Evolutionary conservation across 2,888 invertebrate genomes (phyloP).

Genomic region (Vandiemenella viatica): DNA sequence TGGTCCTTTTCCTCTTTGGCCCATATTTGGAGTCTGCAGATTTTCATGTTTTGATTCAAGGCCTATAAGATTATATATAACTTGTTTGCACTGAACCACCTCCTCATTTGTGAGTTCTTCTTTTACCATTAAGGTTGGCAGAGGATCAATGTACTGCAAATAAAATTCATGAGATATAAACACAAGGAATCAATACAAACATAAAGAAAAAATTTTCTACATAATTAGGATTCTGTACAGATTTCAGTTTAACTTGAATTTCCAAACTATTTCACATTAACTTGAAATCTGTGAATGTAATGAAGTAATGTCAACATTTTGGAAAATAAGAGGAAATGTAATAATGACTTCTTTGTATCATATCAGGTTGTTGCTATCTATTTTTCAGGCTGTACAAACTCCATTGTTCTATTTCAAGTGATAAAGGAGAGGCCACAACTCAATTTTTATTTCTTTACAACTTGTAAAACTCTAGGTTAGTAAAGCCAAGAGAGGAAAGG

Average conservation of each 20-base stretch:
- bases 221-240: background rate
- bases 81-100: slow-evolving; percentile 69
- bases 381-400: no score
- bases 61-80: slow-evolving; percentile 62
- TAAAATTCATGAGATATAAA: background rate
- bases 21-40: slow-evolving; percentile 47
- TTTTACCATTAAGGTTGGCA: slow-evolving; percentile 64
- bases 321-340: no score
- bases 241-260: background rate
- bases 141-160: slow-evolving; percentile 60
- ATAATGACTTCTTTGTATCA: no score
- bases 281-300: no score
- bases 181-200: background rate
- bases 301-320: no score
- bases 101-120: slow-evolving; percentile 75
- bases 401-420: no score
- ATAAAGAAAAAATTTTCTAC: background rate
- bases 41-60: slow-evolving; percentile 74
- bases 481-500: no score
- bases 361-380: no score
- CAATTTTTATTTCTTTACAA: no score
- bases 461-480: no score
- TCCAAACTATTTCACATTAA: no score
- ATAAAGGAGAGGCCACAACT: no score
- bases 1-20: slow-evolving; percentile 44